Evolutionary conservation across 2,888 invertebrate species (phyloP).

Genomic region (Nomada lathburiana): DNA sequence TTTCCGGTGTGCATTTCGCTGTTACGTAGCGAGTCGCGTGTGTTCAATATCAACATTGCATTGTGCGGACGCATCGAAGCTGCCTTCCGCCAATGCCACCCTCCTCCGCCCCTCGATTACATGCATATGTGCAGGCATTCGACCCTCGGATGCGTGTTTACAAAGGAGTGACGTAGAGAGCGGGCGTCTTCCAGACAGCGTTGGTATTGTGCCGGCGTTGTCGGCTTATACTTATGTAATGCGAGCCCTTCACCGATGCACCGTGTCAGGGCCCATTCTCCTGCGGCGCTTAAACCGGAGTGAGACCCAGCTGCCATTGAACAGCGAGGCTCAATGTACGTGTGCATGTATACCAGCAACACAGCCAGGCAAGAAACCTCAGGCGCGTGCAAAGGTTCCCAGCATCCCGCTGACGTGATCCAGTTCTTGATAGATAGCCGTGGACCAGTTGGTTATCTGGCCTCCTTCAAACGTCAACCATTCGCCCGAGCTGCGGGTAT

Average conservation of each 20-base stretch:
- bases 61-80: slow-evolving; percentile 70
- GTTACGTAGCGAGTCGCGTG: slow-evolving; percentile 67
- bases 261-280: slow-evolving; percentile 52
- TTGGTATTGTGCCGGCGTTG: slow-evolving; percentile 71
- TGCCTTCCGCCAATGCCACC: slow-evolving; percentile 19
- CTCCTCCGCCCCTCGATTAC: background rate
- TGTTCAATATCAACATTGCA: slow-evolving; percentile 73
- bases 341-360: slow-evolving; percentile 18
- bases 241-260: slow-evolving; percentile 67
- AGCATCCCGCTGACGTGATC: slow-evolving; percentile 55
- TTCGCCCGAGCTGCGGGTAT: background rate
- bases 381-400: slow-evolving; percentile 59
- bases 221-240: slow-evolving; percentile 77
- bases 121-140: slow-evolving; percentile 37
- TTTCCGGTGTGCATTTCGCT: slow-evolving; percentile 69
- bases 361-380: slow-evolving; percentile 47
- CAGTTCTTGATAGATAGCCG: slow-evolving; percentile 58
- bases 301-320: slow-evolving; percentile 67
- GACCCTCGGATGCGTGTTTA: slow-evolving; percentile 68
- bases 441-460: slow-evolving; percentile 31
- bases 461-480: slow-evolving; percentile 13
- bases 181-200: slow-evolving; percentile 71
- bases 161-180: slow-evolving; percentile 54
- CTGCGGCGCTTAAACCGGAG: slow-evolving; percentile 51
- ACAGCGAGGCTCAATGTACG: slow-evolving; percentile 33